phyloP scores from a whole-genome alignment of 2,113 vertebrate genomes.

The Lepus europaeus region DNA sequence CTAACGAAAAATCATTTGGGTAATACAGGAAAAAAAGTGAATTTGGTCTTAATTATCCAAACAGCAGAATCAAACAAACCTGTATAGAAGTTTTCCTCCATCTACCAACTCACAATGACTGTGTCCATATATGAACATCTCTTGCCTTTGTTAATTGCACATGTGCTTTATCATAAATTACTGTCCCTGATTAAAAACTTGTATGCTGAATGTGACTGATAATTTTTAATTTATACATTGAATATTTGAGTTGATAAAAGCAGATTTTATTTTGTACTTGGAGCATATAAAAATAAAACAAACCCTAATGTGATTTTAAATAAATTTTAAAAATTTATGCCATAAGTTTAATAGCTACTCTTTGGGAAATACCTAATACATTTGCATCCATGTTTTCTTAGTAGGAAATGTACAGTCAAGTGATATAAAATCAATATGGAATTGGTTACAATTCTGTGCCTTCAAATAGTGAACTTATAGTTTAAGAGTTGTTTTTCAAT shows the following conservation, averaged over 20 bases:
- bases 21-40: background rate
- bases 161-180: background rate
- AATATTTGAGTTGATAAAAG: background rate
- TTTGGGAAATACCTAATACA: background rate
- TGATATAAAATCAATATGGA: background rate
- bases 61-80: background rate
- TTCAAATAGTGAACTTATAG: background rate
- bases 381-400: slow-evolving; percentile 5
- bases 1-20: background rate
- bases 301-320: slow-evolving; percentile 31
- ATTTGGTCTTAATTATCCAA: background rate
- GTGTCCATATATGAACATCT: accelerated
- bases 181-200: background rate
- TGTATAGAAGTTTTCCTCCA: background rate
- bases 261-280: background rate
- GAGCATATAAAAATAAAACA: background rate
- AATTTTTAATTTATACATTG: background rate
- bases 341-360: background rate
- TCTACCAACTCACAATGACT: no score
- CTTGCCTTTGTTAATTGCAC: background rate
- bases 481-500: background rate
- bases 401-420: background rate
- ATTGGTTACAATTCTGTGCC: background rate
- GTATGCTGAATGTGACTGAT: background rate
- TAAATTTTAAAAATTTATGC: background rate